Evolutionary conservation across 2,797 vertebrate genomes (phyloP), one percentile per base, ranked within the genome.

Genomic region (Tadarida brasiliensis): DNA sequence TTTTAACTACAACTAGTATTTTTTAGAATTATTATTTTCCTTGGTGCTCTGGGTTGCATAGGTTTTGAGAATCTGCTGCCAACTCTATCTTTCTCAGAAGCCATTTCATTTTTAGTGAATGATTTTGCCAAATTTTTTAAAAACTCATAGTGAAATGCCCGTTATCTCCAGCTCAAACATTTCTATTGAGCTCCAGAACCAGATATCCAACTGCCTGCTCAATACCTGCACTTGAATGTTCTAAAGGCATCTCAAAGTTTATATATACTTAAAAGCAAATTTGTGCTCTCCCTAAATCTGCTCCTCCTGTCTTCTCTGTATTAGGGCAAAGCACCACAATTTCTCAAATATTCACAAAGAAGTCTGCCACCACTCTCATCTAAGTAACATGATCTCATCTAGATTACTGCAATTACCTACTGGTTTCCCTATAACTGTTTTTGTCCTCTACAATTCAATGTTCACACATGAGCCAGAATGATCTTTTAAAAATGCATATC

Each of bases 91-190:
- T 71, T 57, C 10, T 12, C 10, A 94, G 81, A 87, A 78, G 30
- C 7, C 14, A 14, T 78, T 95, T 96, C 12, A 76, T 16, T 74
- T 95, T 81, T 65, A 81, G n/a, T 76, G n/a, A 81, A 78, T 56
- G 24, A 86, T 12, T 86, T 0, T 54, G 44, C 14, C 59, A 65
- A 49, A 61, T 11, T 83, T 94, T 83, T 44, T 12, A 80, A 56
- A 93, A 88, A 16, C 19, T 76, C 73, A 49, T 3, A 67, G 9
- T 73, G 65, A 78, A 82, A 73, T 78, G 33, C 33, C 57, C 35
- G 2, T 51, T 51, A 44, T 20, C 30, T 95, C 65, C 30, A 68
- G 56, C 8, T 28, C 39, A 82, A 70, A 67, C 39, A 20, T 88
- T 7, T 82, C 4, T 65, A 78, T 12, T 68, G 49, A 93, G 44